Evolutionary conservation across 2,113 vertebrate genomes (phyloP), one percentile per base, ranked within the genome.

Genomic region (Gorsachius goisagi): DNA sequence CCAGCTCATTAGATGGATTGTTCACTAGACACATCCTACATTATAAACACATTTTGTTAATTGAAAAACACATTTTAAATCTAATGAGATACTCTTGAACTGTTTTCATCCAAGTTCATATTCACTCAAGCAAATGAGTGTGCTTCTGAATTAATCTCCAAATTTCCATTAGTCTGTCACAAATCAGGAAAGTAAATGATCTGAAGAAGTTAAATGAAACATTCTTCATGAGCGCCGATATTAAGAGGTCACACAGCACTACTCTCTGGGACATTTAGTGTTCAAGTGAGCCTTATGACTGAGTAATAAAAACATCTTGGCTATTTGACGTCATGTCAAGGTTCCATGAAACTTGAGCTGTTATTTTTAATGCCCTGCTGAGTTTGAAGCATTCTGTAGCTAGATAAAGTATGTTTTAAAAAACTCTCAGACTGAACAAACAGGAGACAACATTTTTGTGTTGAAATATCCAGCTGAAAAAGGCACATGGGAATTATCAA

Each of bases 171-270:
- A 92, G 35, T 64, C 49, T 89, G 83, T 88, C 80, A 88, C 76
- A 95, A 95, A 95, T 89, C 90, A 95, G 80, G 60, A 76, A 88
- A 92, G 77, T 58, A 91, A 97, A 94, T 81, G 83, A 94, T 73
- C 74, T 82, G 90, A 87, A 91, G 88, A 95, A 91, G 44, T 72
- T 82, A 94, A 97, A 97, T 75, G 81, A 75, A 89, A 95, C 66
- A 89, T 94, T 92, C 62, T 89, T 89, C 62, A 85, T 22, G 27
- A 95, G 67, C 1, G 0, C 19, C 1, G 14, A 33, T 89, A 90
- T 81, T 90, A 89, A 89, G 86, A 96, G 88, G 89, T 95, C 63
- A 94, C 81, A 86, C 63, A 88, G 56, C 58, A 76, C 56, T 71
- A 62, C 52, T 78, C 30, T 67, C 89, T 91, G 83, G 81, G 55